A percentile compares a stretch with the other conserved stretches of the same genome.
phyloP scores from a whole-genome alignment of 2,113 vertebrate species.

The Corynorhinus townsendii region DNA sequence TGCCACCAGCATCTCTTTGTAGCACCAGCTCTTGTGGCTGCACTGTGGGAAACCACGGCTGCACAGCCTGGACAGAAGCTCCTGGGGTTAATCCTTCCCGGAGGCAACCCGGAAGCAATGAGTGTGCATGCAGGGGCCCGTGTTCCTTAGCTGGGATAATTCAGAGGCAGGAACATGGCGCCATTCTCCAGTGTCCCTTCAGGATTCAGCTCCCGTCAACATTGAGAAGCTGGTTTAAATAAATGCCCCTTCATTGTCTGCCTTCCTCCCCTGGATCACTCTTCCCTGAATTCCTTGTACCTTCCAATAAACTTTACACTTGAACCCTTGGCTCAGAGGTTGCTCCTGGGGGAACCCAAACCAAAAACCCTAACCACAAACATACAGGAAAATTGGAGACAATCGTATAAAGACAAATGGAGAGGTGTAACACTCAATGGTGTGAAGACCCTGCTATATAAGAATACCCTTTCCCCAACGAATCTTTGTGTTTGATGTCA shows the following conservation, averaged over 20 bases:
- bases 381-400: not conserved
- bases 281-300: not conserved
- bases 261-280: not conserved
- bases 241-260: not conserved
- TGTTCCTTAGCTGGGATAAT: not conserved
- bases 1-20: not conserved
- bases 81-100: not conserved
- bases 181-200: not conserved
- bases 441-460: not conserved
- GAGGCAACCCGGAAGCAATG: not conserved
- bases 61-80: not conserved
- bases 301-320: not conserved
- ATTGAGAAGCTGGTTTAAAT: not conserved
- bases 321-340: not conserved
- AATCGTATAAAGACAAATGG: not conserved
- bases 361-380: not conserved
- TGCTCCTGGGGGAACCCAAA: not conserved
- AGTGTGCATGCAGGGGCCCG: not conserved
- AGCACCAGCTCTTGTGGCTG: not conserved
- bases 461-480: not conserved
- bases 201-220: not conserved
- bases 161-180: not conserved
- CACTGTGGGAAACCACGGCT: not conserved
- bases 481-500: not conserved
- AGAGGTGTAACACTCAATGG: not conserved